These are phyloP conservation scores for Eupithecia dodoneata DNA, from an alignment of 2,888 invertebrate genomes.

Conservation along the genomic window DNA sequence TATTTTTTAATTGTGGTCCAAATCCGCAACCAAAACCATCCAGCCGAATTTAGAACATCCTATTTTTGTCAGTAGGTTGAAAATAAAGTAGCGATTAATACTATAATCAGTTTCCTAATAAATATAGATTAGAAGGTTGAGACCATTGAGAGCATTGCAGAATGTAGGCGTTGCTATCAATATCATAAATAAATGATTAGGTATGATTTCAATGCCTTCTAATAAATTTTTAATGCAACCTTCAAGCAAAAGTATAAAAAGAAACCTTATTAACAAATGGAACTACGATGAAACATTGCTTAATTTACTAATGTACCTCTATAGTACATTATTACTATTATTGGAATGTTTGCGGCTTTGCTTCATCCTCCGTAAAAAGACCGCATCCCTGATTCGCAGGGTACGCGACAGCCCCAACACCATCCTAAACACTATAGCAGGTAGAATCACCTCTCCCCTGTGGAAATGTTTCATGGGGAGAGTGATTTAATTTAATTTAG, in stretches of 20 bases:
- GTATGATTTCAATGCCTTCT: not conserved
- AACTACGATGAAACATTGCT: not conserved
- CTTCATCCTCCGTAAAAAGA: too few relatives aligned
- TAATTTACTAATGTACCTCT: not conserved
- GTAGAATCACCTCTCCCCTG: too few relatives aligned
- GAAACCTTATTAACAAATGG: not conserved
- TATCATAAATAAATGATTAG: not conserved
- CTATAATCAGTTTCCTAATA: slow-evolving; percentile 1
- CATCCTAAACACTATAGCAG: too few relatives aligned
- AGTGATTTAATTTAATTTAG: too few relatives aligned
- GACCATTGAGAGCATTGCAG: not conserved
- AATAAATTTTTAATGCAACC: slow-evolving; percentile 12
- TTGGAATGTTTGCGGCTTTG: too few relatives aligned
- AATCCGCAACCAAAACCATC: too few relatives aligned
- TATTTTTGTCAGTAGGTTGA: not conserved
- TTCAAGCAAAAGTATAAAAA: not conserved
- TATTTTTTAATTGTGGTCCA: too few relatives aligned
- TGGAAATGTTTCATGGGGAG: too few relatives aligned
- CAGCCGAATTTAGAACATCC: too few relatives aligned
- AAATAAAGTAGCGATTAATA: not conserved
- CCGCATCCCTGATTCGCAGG: too few relatives aligned
- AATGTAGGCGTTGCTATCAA: not conserved
- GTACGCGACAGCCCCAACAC: too few relatives aligned
- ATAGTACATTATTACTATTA: too few relatives aligned
- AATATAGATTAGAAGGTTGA: not conserved